phyloP scores from a whole-genome alignment of 2,888 invertebrate genomes.

The Drosophila ezoana region DNA sequence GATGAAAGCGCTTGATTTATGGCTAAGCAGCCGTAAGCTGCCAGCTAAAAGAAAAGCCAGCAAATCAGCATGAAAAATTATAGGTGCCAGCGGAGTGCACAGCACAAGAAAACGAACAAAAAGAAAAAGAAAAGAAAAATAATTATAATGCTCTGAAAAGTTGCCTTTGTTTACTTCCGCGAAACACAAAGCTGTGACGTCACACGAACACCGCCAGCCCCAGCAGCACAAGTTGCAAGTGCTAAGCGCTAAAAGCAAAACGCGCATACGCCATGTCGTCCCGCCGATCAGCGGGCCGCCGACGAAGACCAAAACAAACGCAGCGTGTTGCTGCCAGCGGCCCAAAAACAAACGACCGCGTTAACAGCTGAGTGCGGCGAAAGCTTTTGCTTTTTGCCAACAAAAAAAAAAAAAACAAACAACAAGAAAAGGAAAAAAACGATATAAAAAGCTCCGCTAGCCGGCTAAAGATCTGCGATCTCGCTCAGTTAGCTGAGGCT shows the following conservation, averaged over 20 bases:
- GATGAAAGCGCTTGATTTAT: conserved; percentile 72
- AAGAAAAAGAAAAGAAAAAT: conserved; percentile 15
- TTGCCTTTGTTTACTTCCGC: conserved; percentile 73
- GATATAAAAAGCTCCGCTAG: conserved; percentile 44
- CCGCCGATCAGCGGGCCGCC: conserved; percentile 39
- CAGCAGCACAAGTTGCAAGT: conserved; percentile 28
- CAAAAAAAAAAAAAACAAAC: conserved; percentile 14
- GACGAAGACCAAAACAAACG: conserved; percentile 64
- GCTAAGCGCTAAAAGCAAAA: conserved; percentile 24
- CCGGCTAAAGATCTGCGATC: conserved; percentile 55
- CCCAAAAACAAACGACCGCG: conserved; percentile 36
- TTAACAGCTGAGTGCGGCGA: conserved; percentile 67
- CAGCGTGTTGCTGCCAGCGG: conserved; percentile 53
- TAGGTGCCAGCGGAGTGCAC: conserved; percentile 8
- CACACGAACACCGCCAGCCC: conserved; percentile 29
- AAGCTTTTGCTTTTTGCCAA: conserved; percentile 42
- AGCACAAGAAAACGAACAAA: conserved; percentile 5
- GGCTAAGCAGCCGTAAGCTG: conserved; percentile 53
- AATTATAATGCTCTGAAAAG: conserved; percentile 27
- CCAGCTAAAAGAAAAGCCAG: conserved; percentile 15
- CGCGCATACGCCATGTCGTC: conserved; percentile 56
- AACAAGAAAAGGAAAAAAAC: conserved; percentile 3
- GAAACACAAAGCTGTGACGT: conserved; percentile 75
- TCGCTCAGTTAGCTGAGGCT: conserved; percentile 27
- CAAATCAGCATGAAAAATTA: conserved; percentile 24